These are phyloP conservation scores for Cryptocephalus primarius DNA, from an alignment of 2,888 invertebrate species.

Conservation along the genomic window DNA sequence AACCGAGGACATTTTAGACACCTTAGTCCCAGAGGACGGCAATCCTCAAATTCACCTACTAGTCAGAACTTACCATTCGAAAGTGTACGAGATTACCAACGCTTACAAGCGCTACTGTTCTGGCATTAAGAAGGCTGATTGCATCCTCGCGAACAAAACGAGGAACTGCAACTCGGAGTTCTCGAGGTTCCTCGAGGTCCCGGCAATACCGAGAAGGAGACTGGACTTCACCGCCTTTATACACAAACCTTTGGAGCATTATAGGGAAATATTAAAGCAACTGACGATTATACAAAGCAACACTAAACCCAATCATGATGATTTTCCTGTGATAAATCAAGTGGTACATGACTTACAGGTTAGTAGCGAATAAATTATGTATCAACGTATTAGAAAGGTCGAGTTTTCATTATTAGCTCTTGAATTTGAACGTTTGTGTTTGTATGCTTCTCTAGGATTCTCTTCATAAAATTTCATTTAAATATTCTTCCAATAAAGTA, in stretches of 20 bases:
- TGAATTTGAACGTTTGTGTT: too few species aligned
- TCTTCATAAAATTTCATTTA: too few species aligned
- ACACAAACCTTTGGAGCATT: slow-evolving; percentile 77
- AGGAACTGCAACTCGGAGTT: slow-evolving; percentile 68
- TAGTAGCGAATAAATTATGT: slow-evolving; percentile 4
- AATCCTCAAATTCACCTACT: slow-evolving; percentile 58
- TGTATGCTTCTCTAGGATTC: too few species aligned
- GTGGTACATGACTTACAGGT: slow-evolving; percentile 41
- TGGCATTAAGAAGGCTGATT: slow-evolving; percentile 76
- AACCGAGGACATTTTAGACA: slow-evolving; percentile 72
- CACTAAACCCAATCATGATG: slow-evolving; percentile 40
- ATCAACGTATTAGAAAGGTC: too few species aligned
- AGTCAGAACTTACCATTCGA: slow-evolving; percentile 59
- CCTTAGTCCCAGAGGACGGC: slow-evolving; percentile 61
- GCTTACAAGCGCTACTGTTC: slow-evolving; percentile 75
- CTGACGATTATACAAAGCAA: slow-evolving; percentile 44
- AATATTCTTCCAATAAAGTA: too few species aligned
- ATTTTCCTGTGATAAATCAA: slow-evolving; percentile 38
- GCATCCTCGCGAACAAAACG: slow-evolving; percentile 66
- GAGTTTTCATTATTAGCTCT: too few species aligned
- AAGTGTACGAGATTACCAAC: slow-evolving; percentile 61
- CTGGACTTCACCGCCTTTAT: slow-evolving; percentile 78
- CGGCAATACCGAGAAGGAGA: slow-evolving; percentile 67
- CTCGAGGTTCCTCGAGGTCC: slow-evolving; percentile 67
- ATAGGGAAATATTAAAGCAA: slow-evolving; percentile 51